Evolutionary conservation across 2,888 invertebrate genomes (phyloP).

Genomic region (Nezara viridula): DNA sequence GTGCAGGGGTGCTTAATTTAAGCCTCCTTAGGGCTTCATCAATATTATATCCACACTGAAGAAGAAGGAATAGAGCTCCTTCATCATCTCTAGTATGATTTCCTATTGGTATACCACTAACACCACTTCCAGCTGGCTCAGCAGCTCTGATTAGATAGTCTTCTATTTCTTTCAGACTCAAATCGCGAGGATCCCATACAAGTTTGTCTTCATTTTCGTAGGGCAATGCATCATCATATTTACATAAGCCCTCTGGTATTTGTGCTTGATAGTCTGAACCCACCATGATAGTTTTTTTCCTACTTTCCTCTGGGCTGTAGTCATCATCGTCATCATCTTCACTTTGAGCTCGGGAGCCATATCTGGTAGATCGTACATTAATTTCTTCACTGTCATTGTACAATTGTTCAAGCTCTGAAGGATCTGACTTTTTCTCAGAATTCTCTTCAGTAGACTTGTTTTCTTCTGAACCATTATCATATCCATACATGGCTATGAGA

Average conservation of each 20-base stretch:
- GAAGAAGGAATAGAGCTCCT: conserved; percentile 88
- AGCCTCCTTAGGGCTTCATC: conserved; percentile 91
- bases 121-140: conserved; percentile 69
- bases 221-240: conserved; percentile 93
- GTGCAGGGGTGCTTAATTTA: conserved; percentile 78
- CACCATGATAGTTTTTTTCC: conserved; percentile 93
- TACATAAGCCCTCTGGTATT: conserved; percentile 91
- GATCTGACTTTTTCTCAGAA: conserved; percentile 62
- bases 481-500: conserved; percentile 90
- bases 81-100: conserved; percentile 88
- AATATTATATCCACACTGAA: conserved; percentile 95
- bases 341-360: conserved; percentile 75
- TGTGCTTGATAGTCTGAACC: conserved; percentile 94
- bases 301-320: conserved; percentile 89
- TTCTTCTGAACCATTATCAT: conserved; percentile 73
- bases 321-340: conserved; percentile 87
- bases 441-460: conserved; percentile 60
- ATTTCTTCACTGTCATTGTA: conserved; percentile 62
- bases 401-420: conserved; percentile 63
- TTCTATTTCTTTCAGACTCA: conserved; percentile 82
- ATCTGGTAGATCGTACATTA: conserved; percentile 57
- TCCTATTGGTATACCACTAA: conserved; percentile 75
- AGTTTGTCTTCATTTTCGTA: conserved; percentile 96
- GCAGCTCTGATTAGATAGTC: conserved; percentile 79
- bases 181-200: conserved; percentile 89